Percentiles rank a stretch among this genome's conserved stretches.
phyloP scores from a whole-genome alignment of 1,140 invertebrate genomes.

The Pteromalus puparum region DNA sequence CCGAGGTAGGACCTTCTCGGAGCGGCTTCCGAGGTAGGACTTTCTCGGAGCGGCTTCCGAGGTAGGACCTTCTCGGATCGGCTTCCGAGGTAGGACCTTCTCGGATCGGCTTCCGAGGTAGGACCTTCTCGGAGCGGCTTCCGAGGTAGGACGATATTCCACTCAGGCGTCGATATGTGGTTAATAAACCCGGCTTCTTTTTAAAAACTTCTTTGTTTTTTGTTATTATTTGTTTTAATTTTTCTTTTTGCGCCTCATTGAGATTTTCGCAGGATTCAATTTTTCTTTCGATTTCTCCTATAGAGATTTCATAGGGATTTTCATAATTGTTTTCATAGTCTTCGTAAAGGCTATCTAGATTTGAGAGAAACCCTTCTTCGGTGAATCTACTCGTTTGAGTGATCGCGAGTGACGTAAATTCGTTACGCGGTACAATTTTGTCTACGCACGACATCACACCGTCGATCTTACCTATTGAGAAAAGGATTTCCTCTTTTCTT shows the following conservation, averaged over 20 bases:
- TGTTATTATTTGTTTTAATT: background rate
- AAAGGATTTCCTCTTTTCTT: background rate
- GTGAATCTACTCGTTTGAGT: background rate
- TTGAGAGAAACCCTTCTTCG: background rate
- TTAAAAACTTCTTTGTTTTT: slow-evolving; percentile 46
- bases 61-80: too few species aligned
- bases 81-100: too few species aligned
- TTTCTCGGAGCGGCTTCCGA: too few species aligned
- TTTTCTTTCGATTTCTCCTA: background rate
- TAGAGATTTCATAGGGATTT: background rate
- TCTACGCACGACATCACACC: too few species aligned
- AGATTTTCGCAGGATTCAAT: background rate
- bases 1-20: too few species aligned
- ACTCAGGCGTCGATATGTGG: too few species aligned
- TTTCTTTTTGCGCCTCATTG: background rate
- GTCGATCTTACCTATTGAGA: background rate
- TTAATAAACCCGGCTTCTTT: slow-evolving; percentile 48
- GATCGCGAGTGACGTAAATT: background rate
- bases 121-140: too few species aligned
- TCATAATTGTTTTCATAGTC: too few species aligned
- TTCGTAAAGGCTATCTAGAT: background rate
- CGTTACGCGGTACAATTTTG: too few species aligned
- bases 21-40: too few species aligned
- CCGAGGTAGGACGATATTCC: too few species aligned
- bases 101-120: too few species aligned